Percentiles rank a stretch among this genome's conserved stretches.
Conservation (phyloP, 2,797 vertebrate genomes). For the Hydrocynus forskahlii region DNA sequence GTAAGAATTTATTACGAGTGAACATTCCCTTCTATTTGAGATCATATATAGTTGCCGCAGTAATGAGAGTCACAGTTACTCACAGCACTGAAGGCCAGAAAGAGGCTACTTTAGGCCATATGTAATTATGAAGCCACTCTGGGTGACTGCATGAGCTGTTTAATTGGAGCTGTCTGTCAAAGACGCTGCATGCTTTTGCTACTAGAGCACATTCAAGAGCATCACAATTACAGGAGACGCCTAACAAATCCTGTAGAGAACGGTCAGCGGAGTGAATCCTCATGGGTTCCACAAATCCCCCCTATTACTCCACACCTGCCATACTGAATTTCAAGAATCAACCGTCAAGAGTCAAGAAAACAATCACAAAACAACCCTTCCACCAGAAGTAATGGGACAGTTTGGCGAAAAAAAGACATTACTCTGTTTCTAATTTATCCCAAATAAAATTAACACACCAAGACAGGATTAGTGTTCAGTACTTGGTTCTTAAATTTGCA, state of each 20-base stretch:
- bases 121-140: conserved; percentile 42
- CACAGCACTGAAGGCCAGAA: neutral
- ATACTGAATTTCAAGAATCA: neutral
- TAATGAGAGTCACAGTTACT: conserved; percentile 12
- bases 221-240: neutral
- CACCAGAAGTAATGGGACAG: neutral
- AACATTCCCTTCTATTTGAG: neutral
- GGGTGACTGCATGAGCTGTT: conserved; percentile 18
- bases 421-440: too few species aligned
- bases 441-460: too few species aligned
- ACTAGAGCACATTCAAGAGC: conserved; percentile 16
- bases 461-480: neutral
- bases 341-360: neutral
- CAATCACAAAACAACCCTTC: neutral
- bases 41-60: neutral
- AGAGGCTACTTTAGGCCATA: conserved; percentile 28
- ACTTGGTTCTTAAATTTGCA: neutral
- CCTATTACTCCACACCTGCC: neutral
- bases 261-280: neutral
- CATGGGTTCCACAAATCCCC: neutral
- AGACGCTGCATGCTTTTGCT: conserved; percentile 23
- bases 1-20: neutral
- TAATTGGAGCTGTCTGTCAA: conserved; percentile 41
- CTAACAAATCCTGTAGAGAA: neutral
- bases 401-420: too few species aligned